Evolutionary conservation across 92 coral and sea anemone species (phyloP).

Genomic region (Montipora capitata): DNA sequence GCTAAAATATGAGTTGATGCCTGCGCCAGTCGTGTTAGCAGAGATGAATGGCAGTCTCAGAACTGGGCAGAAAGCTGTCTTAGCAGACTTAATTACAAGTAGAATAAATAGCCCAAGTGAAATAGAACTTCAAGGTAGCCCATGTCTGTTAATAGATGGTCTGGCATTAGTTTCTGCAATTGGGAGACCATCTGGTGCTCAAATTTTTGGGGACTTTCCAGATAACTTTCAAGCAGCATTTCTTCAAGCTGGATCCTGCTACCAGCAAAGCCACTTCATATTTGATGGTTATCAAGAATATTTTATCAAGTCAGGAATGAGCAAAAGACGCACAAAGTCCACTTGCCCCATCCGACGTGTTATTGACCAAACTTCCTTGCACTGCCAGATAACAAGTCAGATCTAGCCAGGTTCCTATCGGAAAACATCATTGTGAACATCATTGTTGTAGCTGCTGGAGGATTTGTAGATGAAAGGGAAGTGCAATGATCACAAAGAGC

Average conservation of each 20-base stretch:
- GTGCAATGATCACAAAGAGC: too few relatives aligned
- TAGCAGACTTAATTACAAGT: constrained; percentile 68
- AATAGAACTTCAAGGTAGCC: constrained; percentile 39
- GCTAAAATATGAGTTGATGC: constrained; percentile 68
- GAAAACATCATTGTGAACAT: too few relatives aligned
- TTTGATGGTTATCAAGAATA: constrained; percentile 63
- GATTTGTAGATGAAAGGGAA: too few relatives aligned
- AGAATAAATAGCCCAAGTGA: constrained; percentile 56
- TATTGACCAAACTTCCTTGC: constrained; percentile 74
- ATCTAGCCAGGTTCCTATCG: constrained; percentile 70
- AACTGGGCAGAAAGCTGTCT: constrained; percentile 74
- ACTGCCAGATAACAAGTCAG: constrained; percentile 80
- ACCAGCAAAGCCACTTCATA: constrained; percentile 71
- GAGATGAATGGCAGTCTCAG: constrained; percentile 73
- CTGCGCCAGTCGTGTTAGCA: constrained; percentile 67
- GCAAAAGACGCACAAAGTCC: constrained; percentile 59
- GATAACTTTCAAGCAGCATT: constrained; percentile 55
- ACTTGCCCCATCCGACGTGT: constrained; percentile 74
- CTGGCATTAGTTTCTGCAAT: constrained; percentile 67
- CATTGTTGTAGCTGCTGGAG: too few relatives aligned
- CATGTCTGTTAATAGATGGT: constrained; percentile 69
- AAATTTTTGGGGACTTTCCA: constrained; percentile 74
- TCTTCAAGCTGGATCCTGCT: constrained; percentile 58
- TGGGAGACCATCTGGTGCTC: constrained; percentile 58
- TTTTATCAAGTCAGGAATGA: constrained; percentile 78